Conservation (phyloP, 2,888 invertebrate genomes). For the Hirtodrosophila histrioides region DNA sequence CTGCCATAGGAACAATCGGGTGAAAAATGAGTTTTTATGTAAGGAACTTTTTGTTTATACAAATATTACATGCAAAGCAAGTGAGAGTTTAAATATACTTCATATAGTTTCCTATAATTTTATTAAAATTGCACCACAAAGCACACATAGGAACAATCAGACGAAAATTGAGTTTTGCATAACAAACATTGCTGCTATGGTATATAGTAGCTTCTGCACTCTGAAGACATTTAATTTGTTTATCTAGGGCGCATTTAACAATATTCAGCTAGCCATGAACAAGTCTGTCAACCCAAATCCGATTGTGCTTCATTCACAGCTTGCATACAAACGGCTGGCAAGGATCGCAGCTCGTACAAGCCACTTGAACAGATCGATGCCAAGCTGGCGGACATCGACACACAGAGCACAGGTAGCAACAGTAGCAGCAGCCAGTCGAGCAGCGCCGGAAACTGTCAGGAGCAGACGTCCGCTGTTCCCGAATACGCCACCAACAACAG, state of each 20-base stretch:
- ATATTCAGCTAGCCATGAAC: constrained; percentile 5
- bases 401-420: constrained; percentile 78
- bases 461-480: constrained; percentile 27
- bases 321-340: constrained; percentile 89
- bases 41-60: too few relatives aligned
- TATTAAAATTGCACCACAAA: too few relatives aligned
- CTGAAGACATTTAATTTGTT: neutral
- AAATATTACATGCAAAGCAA: too few relatives aligned
- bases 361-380: constrained; percentile 86
- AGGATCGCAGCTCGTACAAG: constrained; percentile 88
- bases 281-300: constrained; percentile 16
- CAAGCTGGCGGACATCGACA: constrained; percentile 83
- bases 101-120: too few relatives aligned
- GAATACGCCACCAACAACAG: constrained; percentile 41
- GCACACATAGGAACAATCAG: too few relatives aligned
- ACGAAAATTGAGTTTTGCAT: too few relatives aligned
- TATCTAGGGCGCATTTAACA: neutral
- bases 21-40: too few relatives aligned
- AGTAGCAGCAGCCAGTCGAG: constrained; percentile 46
- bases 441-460: constrained; percentile 52
- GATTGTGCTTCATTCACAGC: constrained; percentile 84
- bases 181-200: too few relatives aligned
- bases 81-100: too few relatives aligned
- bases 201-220: too few relatives aligned
- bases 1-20: too few relatives aligned